These are phyloP conservation scores for Heliornis fulica DNA, from an alignment of 2,113 vertebrate genomes.

Conservation along the genomic window DNA sequence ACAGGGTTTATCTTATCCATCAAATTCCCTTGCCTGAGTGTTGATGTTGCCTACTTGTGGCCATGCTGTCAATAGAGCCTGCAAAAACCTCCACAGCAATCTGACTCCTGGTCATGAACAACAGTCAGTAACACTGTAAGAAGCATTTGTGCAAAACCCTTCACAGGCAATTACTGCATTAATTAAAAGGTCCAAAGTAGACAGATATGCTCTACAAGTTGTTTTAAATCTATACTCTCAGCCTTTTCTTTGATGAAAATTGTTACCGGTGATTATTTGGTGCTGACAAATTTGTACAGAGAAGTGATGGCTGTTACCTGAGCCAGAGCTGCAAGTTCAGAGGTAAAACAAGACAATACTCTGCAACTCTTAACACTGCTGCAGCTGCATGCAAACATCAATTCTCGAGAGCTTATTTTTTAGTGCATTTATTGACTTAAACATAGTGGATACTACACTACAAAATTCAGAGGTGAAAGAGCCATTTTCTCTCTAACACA, in stretches of 20 bases:
- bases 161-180: background rate
- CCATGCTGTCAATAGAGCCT: background rate
- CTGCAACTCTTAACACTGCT: background rate
- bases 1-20: slow-evolving; percentile 37
- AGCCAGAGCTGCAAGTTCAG: background rate
- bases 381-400: background rate
- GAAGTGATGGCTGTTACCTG: background rate
- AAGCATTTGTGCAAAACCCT: background rate
- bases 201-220: background rate
- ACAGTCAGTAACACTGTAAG: background rate
- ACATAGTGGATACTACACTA: fast-evolving
- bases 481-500: background rate
- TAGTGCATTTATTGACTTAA: background rate
- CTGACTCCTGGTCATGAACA: background rate
- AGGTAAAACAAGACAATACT: background rate
- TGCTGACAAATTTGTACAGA: background rate
- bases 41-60: background rate
- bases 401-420: background rate
- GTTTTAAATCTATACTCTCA: background rate
- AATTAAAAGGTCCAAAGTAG: background rate
- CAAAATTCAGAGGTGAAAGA: background rate
- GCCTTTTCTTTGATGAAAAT: background rate
- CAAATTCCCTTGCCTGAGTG: background rate
- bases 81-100: background rate
- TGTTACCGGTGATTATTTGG: background rate